A percentile compares a stretch with the other conserved stretches of the same genome.
Evolutionary conservation across 2,113 vertebrate genomes (phyloP).

Genomic region (Tangachromis dhanisi): DNA sequence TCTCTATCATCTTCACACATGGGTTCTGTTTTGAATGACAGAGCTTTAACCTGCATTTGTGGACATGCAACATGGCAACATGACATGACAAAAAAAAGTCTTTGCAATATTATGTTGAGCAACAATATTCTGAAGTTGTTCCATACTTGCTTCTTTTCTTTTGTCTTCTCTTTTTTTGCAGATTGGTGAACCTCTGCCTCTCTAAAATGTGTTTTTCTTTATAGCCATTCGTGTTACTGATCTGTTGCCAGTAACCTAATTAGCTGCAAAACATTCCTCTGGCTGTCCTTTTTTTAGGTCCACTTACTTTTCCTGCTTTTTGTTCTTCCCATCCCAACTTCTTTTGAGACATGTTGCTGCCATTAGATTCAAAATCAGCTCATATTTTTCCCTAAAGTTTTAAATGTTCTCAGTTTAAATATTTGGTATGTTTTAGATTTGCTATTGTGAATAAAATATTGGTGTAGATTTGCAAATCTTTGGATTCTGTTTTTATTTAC

Average conservation of each 20-base stretch:
- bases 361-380: neutral
- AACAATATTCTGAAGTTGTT: neutral
- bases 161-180: neutral
- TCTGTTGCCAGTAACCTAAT: neutral
- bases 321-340: neutral
- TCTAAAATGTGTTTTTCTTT: neutral
- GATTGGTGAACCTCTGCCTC: neutral
- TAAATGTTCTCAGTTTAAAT: neutral
- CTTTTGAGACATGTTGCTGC: neutral
- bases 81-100: neutral
- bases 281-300: neutral
- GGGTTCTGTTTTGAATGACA: neutral
- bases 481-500: neutral
- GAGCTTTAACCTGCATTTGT: neutral
- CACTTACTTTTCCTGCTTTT: neutral
- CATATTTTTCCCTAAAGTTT: neutral
- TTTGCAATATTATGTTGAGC: neutral
- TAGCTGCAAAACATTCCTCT: neutral
- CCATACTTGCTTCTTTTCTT: neutral
- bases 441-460: neutral
- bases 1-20: neutral
- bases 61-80: accelerated
- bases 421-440: neutral
- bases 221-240: neutral
- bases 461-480: neutral